phyloP scores from a whole-genome alignment of 2,888 invertebrate genomes.

The Callyntrura guangdongensis region DNA sequence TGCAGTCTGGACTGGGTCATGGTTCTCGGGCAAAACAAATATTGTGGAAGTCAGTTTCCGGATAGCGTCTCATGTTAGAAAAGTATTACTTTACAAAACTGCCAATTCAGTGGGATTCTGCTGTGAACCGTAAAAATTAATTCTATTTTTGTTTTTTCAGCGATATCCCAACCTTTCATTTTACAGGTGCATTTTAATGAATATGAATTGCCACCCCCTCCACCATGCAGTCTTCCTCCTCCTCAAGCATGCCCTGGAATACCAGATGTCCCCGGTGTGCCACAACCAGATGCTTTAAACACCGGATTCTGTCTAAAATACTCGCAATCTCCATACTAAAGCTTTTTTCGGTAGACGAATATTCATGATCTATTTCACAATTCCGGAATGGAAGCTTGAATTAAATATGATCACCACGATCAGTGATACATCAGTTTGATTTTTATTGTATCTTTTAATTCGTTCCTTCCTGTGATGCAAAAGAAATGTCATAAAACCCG shows the following conservation, averaged over 20 bases:
- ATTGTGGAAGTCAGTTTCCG: constrained; percentile 81
- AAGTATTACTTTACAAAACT: no score
- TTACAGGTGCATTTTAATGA: constrained; percentile 82
- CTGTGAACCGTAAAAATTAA: background rate
- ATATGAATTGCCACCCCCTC: constrained; percentile 72
- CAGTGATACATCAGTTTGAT: background rate
- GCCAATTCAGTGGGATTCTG: no score
- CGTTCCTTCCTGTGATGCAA: background rate
- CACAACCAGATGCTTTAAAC: constrained; percentile 71
- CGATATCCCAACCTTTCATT: constrained; percentile 80
- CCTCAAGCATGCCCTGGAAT: constrained; percentile 52
- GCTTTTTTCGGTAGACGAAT: background rate
- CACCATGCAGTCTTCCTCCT: constrained; percentile 48
- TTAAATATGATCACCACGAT: background rate
- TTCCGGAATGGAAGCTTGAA: no score
- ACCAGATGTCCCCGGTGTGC: constrained; percentile 12
- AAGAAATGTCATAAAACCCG: background rate
- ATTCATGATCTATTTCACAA: background rate
- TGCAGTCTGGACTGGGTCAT: constrained; percentile 81
- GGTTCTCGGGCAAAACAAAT: constrained; percentile 81
- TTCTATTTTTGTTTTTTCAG: constrained; percentile 66
- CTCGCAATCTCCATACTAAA: constrained; percentile 77
- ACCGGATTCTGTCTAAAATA: constrained; percentile 81
- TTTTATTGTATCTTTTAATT: background rate
- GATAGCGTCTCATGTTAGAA: constrained; percentile 75